Evolutionary conservation across 2,797 vertebrate species (phyloP).

Genomic region (Poecilia picta): DNA sequence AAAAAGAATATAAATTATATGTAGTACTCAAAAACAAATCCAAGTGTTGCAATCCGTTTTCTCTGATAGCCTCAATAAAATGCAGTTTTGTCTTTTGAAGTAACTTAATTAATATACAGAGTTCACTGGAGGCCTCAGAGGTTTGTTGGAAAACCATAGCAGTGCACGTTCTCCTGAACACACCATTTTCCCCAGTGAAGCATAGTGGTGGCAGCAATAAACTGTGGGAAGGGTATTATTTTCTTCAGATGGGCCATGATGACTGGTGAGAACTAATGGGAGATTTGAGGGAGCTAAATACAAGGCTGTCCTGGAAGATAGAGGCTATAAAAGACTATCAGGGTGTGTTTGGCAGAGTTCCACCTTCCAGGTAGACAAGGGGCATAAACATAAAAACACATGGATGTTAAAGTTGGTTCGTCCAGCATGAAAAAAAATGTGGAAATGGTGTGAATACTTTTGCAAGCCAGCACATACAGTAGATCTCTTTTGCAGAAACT

Average conservation of each 20-base stretch:
- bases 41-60: background rate
- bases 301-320: background rate
- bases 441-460: background rate
- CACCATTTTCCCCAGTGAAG: background rate
- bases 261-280: background rate
- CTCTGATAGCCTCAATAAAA: background rate
- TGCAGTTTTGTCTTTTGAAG: background rate
- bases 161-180: background rate
- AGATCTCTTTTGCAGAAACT: background rate
- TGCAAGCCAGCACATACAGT: background rate
- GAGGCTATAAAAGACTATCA: background rate
- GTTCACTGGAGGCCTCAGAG: background rate
- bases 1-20: background rate
- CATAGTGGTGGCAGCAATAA: background rate
- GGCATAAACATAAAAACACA: background rate
- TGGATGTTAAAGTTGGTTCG: background rate
- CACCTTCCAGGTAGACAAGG: background rate
- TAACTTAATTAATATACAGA: background rate
- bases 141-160: background rate
- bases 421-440: background rate
- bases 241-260: background rate
- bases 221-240: background rate
- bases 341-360: background rate
- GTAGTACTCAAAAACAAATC: background rate
- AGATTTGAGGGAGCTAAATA: background rate